Conservation (phyloP, 2,797 vertebrate species). For the Sebastes hopkinsi region DNA sequence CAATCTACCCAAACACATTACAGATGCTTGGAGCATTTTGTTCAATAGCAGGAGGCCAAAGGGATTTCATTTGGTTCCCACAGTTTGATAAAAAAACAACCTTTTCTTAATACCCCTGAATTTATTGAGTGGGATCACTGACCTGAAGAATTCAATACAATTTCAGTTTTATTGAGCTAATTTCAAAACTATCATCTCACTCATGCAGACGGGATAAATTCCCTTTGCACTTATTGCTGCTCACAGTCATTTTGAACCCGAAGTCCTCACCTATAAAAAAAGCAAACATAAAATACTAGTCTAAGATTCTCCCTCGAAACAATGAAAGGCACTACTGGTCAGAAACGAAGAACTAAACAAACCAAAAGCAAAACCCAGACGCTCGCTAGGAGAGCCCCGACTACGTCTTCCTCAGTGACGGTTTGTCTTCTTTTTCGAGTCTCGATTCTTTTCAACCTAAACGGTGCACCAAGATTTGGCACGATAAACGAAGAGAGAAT, state of each 20-base stretch:
- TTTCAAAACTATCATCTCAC: constrained; percentile 83
- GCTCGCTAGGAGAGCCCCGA: constrained; percentile 77
- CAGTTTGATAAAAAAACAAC: constrained; percentile 68
- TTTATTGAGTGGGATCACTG: constrained; percentile 92
- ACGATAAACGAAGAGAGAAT: constrained; percentile 96
- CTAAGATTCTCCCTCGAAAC: constrained; percentile 92
- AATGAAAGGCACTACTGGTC: constrained; percentile 99
- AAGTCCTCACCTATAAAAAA: constrained; percentile 64
- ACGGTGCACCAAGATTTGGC: constrained; percentile 95
- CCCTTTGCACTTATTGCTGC: constrained; percentile 91
- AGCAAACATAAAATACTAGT: constrained; percentile 74
- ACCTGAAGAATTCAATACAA: constrained; percentile 97
- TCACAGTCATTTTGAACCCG: constrained; percentile 80
- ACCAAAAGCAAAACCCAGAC: constrained; percentile 74
- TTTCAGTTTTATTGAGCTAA: constrained; percentile 83
- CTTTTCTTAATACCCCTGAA: constrained; percentile 88
- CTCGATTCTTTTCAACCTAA: constrained; percentile 87
- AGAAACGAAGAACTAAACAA: constrained; percentile 85
- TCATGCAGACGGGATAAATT: constrained; percentile 76
- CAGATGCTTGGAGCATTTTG: constrained; percentile 79
- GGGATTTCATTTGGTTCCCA: constrained; percentile 86
- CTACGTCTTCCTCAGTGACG: constrained; percentile 74
- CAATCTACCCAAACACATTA: constrained; percentile 73
- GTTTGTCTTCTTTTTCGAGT: constrained; percentile 68
- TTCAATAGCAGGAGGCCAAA: constrained; percentile 82